phyloP scores from a whole-genome alignment of 2,113 vertebrate species.

The Oceanites oceanicus region DNA sequence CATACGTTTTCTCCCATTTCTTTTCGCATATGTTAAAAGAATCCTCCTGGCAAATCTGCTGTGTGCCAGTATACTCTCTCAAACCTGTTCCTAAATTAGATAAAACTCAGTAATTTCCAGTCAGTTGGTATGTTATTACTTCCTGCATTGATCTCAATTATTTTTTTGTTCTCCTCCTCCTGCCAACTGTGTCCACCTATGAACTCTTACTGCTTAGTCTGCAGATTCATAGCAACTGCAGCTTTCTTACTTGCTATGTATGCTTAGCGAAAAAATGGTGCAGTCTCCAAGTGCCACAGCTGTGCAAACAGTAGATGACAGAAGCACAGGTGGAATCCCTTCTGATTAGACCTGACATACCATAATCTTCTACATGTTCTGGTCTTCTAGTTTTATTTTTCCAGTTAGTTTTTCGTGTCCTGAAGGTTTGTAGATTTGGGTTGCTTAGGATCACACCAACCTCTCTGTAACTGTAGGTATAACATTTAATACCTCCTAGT shows the following conservation, averaged over 20 bases:
- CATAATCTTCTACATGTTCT: not conserved
- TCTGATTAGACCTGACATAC: not conserved
- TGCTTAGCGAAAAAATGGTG: not conserved
- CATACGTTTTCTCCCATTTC: not conserved
- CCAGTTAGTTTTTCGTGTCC: not conserved
- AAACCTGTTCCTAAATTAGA: not conserved
- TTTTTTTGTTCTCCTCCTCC: not conserved
- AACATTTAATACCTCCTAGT: not conserved
- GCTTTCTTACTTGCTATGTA: not conserved
- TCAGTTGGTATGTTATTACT: not conserved
- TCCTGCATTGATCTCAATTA: not conserved
- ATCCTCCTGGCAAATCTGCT: not conserved
- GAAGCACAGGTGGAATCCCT: not conserved
- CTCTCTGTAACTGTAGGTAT: not conserved
- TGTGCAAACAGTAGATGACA: not conserved
- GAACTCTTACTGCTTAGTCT: not conserved
- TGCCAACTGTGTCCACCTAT: not conserved
- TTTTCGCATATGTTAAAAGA: not conserved
- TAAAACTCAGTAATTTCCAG: not conserved
- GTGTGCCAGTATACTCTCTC: not conserved
- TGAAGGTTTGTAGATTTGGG: not conserved
- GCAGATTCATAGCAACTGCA: not conserved
- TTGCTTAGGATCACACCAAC: not conserved
- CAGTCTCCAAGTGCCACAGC: not conserved
- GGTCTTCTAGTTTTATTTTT: not conserved